Conservation (phyloP, 2,113 vertebrate species). For the Tyrannus savana region DNA sequence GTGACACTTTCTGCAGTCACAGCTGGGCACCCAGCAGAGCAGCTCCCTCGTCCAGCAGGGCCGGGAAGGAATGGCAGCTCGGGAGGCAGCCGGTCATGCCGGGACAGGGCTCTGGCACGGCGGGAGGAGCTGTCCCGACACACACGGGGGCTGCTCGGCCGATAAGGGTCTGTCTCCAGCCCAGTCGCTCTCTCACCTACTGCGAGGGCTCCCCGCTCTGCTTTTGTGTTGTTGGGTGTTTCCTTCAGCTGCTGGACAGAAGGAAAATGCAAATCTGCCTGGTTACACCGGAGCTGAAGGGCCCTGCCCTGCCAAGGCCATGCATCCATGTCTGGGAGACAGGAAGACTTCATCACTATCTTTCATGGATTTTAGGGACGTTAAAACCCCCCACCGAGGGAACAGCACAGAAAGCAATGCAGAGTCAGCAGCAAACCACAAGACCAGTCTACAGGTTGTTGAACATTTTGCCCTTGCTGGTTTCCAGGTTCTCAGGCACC, state of each 20-base stretch:
- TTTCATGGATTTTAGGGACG: background rate
- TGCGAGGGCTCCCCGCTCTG: background rate
- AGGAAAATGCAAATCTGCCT: background rate
- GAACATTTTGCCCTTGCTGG: background rate
- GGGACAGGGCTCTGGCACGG: background rate
- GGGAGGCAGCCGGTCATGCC: background rate
- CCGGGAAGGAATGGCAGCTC: background rate
- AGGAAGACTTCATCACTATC: background rate
- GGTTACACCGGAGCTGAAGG: background rate
- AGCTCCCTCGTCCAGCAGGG: accelerated
- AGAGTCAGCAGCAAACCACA: background rate
- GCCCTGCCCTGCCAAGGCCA: background rate
- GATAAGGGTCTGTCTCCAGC: background rate
- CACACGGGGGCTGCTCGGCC: background rate
- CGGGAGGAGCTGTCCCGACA: background rate
- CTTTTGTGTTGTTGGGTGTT: background rate
- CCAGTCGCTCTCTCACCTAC: background rate
- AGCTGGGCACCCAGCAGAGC: background rate
- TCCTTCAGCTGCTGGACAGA: background rate
- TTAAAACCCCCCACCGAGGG: background rate
- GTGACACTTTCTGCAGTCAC: background rate
- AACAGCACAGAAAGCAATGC: background rate
- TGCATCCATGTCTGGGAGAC: background rate
- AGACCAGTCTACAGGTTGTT: background rate
- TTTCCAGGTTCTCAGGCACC: background rate